Evolutionary conservation across 2,113 vertebrate genomes (phyloP).

Genomic region (Grantiella picta): DNA sequence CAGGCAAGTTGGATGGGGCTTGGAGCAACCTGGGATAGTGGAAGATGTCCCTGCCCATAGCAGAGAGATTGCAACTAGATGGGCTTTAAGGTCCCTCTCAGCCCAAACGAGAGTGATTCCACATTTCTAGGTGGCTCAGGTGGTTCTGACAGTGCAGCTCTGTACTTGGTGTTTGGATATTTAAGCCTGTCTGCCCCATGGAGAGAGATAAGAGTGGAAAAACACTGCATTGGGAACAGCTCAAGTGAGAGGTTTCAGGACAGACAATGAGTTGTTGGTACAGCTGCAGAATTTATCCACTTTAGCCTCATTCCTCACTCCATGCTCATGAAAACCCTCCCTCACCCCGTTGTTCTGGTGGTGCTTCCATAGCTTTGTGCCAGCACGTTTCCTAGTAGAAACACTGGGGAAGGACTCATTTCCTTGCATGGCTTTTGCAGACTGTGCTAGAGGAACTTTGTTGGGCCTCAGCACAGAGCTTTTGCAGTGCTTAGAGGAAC

Average conservation of each 20-base stretch:
- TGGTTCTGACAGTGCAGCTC: not conserved
- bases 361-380: not conserved
- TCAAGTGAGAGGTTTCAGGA: not conserved
- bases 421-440: not conserved
- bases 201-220: not conserved
- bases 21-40: not conserved
- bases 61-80: not conserved
- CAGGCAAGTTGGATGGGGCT: not conserved
- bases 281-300: not conserved
- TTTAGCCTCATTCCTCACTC: fast-evolving
- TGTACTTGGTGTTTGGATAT: not conserved
- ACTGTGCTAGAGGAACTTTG: not conserved
- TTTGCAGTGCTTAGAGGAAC: not conserved
- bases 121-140: not conserved
- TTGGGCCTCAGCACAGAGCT: not conserved
- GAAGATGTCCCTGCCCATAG: not conserved
- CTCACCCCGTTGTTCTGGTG: not conserved
- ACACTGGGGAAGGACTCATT: not conserved
- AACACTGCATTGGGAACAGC: not conserved
- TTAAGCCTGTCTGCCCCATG: not conserved
- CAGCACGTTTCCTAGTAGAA: not conserved
- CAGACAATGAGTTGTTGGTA: not conserved
- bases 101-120: not conserved
- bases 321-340: not conserved
- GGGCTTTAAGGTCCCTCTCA: not conserved